Conservation (phyloP, 2,888 invertebrate species). For the Hydroisotoma schaefferi region DNA sequence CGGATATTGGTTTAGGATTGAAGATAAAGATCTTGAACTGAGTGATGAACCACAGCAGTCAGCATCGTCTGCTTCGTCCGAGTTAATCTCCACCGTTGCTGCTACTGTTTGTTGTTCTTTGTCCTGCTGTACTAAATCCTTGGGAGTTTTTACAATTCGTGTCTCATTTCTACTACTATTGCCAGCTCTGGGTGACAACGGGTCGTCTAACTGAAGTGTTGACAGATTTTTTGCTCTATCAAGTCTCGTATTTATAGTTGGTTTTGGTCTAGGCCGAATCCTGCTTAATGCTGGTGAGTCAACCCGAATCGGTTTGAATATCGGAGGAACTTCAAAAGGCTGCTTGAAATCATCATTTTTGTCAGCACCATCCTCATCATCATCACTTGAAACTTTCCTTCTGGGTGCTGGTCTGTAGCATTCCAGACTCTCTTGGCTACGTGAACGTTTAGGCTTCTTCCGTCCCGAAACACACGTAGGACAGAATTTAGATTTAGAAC, state of each 20-base stretch:
- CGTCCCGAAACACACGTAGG: conserved; percentile 30
- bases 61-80: conserved; percentile 19
- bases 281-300: conserved; percentile 40
- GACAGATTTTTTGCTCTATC: background rate
- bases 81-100: background rate
- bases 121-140: background rate
- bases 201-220: background rate
- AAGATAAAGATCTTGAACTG: conserved; percentile 44
- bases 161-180: conserved; percentile 1
- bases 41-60: conserved; percentile 33
- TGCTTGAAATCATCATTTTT: conserved; percentile 31
- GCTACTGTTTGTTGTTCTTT: background rate
- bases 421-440: conserved; percentile 20
- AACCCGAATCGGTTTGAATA: conserved; percentile 45
- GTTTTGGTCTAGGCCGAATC: background rate
- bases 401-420: background rate
- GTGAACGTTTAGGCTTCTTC: conserved; percentile 7
- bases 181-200: background rate
- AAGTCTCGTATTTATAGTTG: background rate
- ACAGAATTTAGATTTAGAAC: conserved; percentile 28
- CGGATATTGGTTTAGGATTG: conserved; percentile 23
- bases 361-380: conserved; percentile 32
- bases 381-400: conserved; percentile 21
- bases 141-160: conserved; percentile 13
- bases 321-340: conserved; percentile 40